These are phyloP conservation scores for Antechinus flavipes DNA, from an alignment of 2,113 vertebrate genomes.

Conservation along the genomic window DNA sequence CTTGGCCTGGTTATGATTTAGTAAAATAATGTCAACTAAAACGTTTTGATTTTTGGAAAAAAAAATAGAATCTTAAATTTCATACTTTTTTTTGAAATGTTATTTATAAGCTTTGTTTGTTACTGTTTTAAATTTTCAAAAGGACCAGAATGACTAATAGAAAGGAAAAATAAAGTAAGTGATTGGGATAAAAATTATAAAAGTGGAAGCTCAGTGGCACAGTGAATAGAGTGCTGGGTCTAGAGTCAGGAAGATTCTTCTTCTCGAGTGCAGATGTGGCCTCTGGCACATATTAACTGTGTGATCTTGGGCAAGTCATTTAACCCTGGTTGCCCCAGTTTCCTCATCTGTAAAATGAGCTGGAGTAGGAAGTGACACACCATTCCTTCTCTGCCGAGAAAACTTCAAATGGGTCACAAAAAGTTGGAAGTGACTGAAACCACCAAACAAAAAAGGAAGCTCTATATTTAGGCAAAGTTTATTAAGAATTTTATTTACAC, in stretches of 20 bases:
- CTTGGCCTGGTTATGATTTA: constrained; percentile 10
- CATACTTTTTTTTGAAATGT: background rate
- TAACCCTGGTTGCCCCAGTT: background rate
- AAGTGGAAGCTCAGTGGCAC: background rate
- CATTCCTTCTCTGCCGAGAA: background rate
- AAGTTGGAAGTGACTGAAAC: background rate
- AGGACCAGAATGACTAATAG: background rate
- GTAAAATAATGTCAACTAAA: background rate
- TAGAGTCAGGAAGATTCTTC: background rate
- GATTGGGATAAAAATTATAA: background rate
- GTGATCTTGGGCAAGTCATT: background rate
- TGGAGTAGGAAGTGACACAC: background rate
- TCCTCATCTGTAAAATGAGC: background rate
- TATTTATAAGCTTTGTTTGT: background rate
- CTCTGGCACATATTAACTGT: background rate
- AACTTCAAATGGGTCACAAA: background rate
- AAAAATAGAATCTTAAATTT: constrained; percentile 25
- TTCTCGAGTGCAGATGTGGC: background rate
- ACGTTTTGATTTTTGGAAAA: background rate
- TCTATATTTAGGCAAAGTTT: background rate
- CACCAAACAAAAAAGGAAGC: background rate
- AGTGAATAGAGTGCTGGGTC: background rate
- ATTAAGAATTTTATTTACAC: background rate
- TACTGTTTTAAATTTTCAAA: background rate
- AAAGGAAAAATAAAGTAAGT: background rate